Conservation (phyloP, 2,888 invertebrate genomes). For the Pollenia amentaria region DNA sequence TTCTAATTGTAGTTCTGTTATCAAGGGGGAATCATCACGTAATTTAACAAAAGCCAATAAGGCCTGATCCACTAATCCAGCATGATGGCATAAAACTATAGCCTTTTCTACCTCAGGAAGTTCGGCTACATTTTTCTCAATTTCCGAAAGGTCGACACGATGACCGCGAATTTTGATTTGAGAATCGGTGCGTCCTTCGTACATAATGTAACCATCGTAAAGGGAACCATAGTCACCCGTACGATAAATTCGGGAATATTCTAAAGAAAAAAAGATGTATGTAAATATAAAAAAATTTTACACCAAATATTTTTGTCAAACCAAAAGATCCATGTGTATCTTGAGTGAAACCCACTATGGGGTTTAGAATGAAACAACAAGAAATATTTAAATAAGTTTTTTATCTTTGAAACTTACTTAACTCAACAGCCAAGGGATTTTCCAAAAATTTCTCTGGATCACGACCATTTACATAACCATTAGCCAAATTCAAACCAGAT, state of each 20-base stretch:
- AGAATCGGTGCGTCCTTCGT: conserved; percentile 93
- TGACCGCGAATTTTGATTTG: conserved; percentile 95
- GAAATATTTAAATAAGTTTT: not conserved
- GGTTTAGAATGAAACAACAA: too few species aligned
- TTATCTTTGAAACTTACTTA: conserved; percentile 84
- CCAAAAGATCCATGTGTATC: too few species aligned
- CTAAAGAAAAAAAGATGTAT: conserved; percentile 82
- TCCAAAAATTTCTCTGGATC: conserved; percentile 90
- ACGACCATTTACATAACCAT: conserved; percentile 91
- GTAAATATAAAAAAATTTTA: not conserved
- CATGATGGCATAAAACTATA: conserved; percentile 91
- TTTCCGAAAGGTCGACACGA: conserved; percentile 93
- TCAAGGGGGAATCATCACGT: conserved; percentile 84
- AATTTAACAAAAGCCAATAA: conserved; percentile 89
- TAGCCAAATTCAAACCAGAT: conserved; percentile 91
- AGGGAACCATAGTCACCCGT: conserved; percentile 94
- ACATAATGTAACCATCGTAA: conserved; percentile 87
- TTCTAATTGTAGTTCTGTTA: conserved; percentile 88
- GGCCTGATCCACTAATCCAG: conserved; percentile 90
- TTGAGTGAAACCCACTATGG: too few species aligned
- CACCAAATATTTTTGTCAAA: too few species aligned
- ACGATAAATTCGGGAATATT: conserved; percentile 90
- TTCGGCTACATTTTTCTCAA: conserved; percentile 89
- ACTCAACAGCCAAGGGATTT: conserved; percentile 90
- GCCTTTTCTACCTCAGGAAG: conserved; percentile 90